phyloP scores from a whole-genome alignment of 2,888 invertebrate genomes.

The Clusia tigrina region DNA sequence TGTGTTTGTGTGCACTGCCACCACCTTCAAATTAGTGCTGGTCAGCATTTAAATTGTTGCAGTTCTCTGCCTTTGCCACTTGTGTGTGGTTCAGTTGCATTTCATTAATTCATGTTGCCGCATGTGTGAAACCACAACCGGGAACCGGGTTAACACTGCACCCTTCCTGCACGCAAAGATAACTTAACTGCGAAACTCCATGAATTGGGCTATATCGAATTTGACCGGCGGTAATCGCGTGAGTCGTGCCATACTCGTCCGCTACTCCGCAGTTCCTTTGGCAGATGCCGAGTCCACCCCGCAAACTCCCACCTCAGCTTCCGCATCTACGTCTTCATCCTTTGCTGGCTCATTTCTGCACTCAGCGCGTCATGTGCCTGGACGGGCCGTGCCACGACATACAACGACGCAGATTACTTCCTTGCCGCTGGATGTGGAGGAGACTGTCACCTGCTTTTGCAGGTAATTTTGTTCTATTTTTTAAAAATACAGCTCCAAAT shows the following conservation, averaged over 20 bases:
- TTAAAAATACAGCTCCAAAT: not conserved
- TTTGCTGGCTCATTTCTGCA: conserved; percentile 54
- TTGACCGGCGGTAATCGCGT: conserved; percentile 64
- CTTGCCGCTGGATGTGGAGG: conserved; percentile 73
- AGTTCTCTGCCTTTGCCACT: not conserved
- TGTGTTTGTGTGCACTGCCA: not conserved
- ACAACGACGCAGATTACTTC: conserved; percentile 60
- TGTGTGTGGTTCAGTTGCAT: conserved; percentile 40
- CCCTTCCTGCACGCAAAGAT: not conserved
- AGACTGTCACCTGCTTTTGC: conserved; percentile 82
- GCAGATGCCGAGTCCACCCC: conserved; percentile 50
- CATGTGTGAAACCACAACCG: too few relatives aligned
- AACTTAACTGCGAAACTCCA: too few relatives aligned
- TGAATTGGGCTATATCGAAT: conserved; percentile 64
- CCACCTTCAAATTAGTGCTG: not conserved
- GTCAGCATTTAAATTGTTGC: not conserved
- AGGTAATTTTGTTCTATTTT: conserved; percentile 72
- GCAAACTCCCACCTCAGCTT: conserved; percentile 47
- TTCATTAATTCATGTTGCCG: conserved; percentile 33
- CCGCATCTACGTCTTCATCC: conserved; percentile 44
- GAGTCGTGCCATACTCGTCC: conserved; percentile 62
- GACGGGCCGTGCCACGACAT: conserved; percentile 50
- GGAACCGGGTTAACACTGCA: conserved; percentile 11
- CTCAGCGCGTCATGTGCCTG: conserved; percentile 52
- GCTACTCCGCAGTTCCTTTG: conserved; percentile 61